phyloP scores from a whole-genome alignment of 2,888 invertebrate species.

The Uropetala carovei region DNA sequence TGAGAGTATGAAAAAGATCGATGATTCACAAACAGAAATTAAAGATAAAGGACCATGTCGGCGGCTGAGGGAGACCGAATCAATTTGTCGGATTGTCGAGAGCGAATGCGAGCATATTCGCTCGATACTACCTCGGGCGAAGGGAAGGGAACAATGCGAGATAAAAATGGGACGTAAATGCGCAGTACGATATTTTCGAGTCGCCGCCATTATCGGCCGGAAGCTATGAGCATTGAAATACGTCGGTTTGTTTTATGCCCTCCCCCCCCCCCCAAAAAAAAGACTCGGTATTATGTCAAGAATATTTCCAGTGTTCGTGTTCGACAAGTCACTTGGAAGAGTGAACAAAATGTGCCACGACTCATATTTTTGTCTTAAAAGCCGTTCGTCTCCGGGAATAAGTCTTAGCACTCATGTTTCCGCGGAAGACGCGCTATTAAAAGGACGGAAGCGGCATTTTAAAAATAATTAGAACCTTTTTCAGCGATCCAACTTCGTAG shows the following conservation, averaged over 20 bases:
- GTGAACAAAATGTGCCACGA: not conserved
- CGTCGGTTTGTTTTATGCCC: not conserved
- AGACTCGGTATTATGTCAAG: constrained; percentile 25
- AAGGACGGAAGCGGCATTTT: not conserved
- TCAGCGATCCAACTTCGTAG: not conserved
- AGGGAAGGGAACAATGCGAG: not conserved
- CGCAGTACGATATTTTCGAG: constrained; percentile 1
- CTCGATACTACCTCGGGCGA: not conserved
- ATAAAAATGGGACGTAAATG: not conserved
- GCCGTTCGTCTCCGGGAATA: not conserved
- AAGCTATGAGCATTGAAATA: not conserved
- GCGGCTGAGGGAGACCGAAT: not conserved
- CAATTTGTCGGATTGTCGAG: not conserved
- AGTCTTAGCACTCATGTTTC: not conserved
- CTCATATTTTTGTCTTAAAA: not conserved
- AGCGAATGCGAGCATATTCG: not conserved
- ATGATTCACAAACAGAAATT: not conserved
- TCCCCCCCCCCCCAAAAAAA: too few species aligned
- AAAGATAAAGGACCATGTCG: not conserved
- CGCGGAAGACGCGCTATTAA: not conserved
- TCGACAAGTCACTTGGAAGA: constrained; percentile 14
- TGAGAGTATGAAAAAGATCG: too few species aligned
- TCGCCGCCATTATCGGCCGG: not conserved
- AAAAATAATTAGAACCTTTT: not conserved
- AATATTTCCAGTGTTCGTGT: constrained; percentile 1